These are phyloP conservation scores for Geotrypetes seraphini DNA, from an alignment of 2,797 vertebrate genomes.

Conservation along the genomic window DNA sequence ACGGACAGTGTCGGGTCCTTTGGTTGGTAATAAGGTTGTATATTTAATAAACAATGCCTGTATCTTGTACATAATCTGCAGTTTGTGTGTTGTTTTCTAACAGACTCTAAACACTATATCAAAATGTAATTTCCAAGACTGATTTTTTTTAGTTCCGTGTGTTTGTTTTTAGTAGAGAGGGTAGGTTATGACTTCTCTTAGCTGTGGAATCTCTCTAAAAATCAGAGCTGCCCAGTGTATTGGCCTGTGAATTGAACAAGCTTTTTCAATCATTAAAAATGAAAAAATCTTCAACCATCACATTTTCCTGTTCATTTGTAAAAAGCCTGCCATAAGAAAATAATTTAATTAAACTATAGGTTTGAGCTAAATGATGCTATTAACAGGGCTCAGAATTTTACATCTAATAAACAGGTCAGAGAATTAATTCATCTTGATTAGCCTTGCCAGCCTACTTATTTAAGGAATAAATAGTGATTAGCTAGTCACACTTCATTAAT, in stretches of 20 bases:
- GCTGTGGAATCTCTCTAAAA: too few relatives aligned
- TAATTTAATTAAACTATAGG: slow-evolving; percentile 68
- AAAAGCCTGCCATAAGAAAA: slow-evolving; percentile 63
- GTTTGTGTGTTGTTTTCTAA: too few relatives aligned
- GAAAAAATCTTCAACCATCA: slow-evolving; percentile 67
- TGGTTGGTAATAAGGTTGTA: too few relatives aligned
- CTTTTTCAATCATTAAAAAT: slow-evolving; percentile 64
- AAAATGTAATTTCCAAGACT: too few relatives aligned
- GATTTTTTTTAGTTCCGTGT: too few relatives aligned
- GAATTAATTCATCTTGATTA: slow-evolving; percentile 86
- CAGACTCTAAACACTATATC: too few relatives aligned
- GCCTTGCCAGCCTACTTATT: slow-evolving; percentile 92
- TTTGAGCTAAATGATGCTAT: slow-evolving; percentile 62
- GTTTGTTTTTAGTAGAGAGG: too few relatives aligned
- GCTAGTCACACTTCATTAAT: slow-evolving; percentile 98
- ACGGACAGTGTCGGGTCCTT: too few relatives aligned
- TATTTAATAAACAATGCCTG: too few relatives aligned
- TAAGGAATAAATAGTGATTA: slow-evolving; percentile 98
- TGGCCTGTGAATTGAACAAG: slow-evolving; percentile 54
- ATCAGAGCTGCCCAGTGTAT: slow-evolving; percentile 53
- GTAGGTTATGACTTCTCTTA: too few relatives aligned
- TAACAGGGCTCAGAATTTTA: slow-evolving; percentile 58
- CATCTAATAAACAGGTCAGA: slow-evolving; percentile 69
- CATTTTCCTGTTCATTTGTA: slow-evolving; percentile 58
- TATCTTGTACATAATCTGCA: too few relatives aligned